Percentiles rank a stretch among this genome's conserved stretches.
phyloP scores from a whole-genome alignment of 2,888 invertebrate species.

The Disparrhopalites patrizii region DNA sequence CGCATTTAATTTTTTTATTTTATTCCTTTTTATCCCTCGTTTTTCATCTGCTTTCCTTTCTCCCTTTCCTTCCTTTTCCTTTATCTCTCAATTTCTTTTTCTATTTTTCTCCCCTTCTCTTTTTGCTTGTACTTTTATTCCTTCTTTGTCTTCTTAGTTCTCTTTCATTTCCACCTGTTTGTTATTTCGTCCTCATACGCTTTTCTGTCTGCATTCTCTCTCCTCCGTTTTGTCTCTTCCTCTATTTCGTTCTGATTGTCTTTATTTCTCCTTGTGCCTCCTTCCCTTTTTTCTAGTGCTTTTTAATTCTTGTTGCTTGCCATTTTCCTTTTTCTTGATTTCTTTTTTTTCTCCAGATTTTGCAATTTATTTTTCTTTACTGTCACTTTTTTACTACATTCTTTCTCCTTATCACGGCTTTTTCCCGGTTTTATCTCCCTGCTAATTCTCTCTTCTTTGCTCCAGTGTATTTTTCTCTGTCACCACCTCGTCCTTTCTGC shows the following conservation, averaged over 20 bases:
- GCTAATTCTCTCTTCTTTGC: too few species aligned
- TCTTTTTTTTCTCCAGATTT: too few species aligned
- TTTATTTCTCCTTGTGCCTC: constrained; percentile 7
- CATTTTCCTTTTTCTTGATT: constrained; percentile 1
- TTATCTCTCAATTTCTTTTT: too few species aligned
- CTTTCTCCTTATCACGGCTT: too few species aligned
- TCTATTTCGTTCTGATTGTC: neutral
- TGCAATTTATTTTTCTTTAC: too few species aligned
- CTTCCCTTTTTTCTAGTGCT: neutral
- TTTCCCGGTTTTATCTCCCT: too few species aligned
- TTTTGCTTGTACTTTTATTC: neutral
- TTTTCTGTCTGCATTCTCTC: neutral
- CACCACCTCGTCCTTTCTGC: too few species aligned
- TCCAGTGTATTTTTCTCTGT: too few species aligned
- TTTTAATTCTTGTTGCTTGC: neutral
- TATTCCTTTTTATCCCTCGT: constrained; percentile 25
- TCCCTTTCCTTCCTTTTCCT: neutral
- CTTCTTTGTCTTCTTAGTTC: too few species aligned
- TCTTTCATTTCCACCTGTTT: too few species aligned
- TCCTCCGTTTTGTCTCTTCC: neutral
- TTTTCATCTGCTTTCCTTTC: constrained; percentile 3
- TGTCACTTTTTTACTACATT: too few species aligned
- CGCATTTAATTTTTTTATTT: too few species aligned
- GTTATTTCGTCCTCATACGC: neutral
- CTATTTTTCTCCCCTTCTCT: constrained; percentile 9